These are phyloP conservation scores for Aspidapion aeneum DNA, from an alignment of 2,888 invertebrate species.

Conservation along the genomic window DNA sequence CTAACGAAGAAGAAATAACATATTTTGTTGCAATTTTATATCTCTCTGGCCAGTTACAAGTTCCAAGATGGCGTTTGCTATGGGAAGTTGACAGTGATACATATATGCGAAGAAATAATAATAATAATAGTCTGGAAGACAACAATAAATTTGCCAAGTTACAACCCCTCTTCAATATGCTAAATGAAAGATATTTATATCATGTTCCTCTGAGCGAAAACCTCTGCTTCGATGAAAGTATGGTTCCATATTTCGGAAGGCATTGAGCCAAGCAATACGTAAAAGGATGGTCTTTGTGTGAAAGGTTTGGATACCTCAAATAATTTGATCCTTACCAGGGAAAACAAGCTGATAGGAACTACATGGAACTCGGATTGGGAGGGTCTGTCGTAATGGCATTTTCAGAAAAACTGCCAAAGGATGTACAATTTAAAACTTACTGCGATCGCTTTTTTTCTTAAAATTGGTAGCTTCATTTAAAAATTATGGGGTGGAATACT, in stretches of 20 bases:
- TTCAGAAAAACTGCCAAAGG: not conserved
- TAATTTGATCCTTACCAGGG: conserved; percentile 13
- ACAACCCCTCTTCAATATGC: conserved; percentile 5
- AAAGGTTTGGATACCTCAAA: conserved; percentile 10
- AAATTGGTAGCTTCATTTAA: not conserved
- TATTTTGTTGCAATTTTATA: conserved; percentile 4
- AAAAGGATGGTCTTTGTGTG: conserved; percentile 9
- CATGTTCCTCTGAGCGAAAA: conserved; percentile 8
- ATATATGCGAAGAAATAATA: conserved; percentile 7
- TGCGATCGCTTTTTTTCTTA: not conserved
- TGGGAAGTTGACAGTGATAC: conserved; percentile 7
- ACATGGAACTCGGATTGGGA: conserved; percentile 9
- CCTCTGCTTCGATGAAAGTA: conserved; percentile 16
- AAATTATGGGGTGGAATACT: not conserved
- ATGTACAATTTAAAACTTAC: conserved; percentile 1
- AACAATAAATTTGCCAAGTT: conserved; percentile 16
- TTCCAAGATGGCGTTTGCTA: conserved; percentile 4
- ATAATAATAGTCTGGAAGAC: conserved; percentile 3
- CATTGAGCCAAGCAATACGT: conserved; percentile 1
- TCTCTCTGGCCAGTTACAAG: conserved; percentile 2
- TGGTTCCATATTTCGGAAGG: conserved; percentile 17
- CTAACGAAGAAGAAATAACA: not conserved
- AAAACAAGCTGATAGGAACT: conserved; percentile 10
- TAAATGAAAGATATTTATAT: conserved; percentile 17
- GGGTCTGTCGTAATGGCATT: conserved; percentile 3